Conservation (phyloP, 1,140 invertebrate species). For the Dermatophagoides farinae region DNA sequence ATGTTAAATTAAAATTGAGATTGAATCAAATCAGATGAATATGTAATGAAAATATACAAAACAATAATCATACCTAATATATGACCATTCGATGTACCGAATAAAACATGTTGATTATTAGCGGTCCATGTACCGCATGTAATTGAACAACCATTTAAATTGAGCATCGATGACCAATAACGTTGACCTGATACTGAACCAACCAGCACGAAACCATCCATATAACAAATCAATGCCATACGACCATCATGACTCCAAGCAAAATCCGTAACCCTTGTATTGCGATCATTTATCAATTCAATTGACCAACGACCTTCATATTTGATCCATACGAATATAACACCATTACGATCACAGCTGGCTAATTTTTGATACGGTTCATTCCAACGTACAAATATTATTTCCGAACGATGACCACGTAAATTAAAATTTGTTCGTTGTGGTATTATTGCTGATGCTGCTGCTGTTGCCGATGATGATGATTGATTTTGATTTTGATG, state of each 20-base stretch:
- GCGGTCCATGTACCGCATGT: conserved; percentile 94
- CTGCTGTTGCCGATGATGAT: too few relatives aligned
- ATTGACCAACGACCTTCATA: conserved; percentile 97
- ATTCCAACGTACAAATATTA: conserved; percentile 93
- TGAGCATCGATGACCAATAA: conserved; percentile 95
- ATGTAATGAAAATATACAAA: too few relatives aligned
- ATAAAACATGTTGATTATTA: conserved; percentile 88
- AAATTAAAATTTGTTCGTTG: conserved; percentile 92
- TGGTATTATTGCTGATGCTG: conserved; percentile 51
- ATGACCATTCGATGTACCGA: conserved; percentile 77
- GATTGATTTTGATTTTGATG: conserved; percentile 34
- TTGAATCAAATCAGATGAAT: background rate
- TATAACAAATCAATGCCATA: conserved; percentile 94
- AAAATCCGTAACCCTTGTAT: conserved; percentile 79
- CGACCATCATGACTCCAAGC: conserved; percentile 95
- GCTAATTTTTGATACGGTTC: conserved; percentile 94
- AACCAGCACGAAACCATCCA: conserved; percentile 87
- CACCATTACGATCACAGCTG: conserved; percentile 87
- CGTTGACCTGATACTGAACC: conserved; percentile 88
- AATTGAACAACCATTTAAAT: conserved; percentile 62
- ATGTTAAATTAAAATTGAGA: background rate
- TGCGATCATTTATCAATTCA: conserved; percentile 92
- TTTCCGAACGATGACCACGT: conserved; percentile 82
- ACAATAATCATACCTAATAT: conserved; percentile 29
- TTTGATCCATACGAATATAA: conserved; percentile 98